phyloP scores from a whole-genome alignment of 2,888 invertebrate genomes.

The Tetanocera ferruginea region DNA sequence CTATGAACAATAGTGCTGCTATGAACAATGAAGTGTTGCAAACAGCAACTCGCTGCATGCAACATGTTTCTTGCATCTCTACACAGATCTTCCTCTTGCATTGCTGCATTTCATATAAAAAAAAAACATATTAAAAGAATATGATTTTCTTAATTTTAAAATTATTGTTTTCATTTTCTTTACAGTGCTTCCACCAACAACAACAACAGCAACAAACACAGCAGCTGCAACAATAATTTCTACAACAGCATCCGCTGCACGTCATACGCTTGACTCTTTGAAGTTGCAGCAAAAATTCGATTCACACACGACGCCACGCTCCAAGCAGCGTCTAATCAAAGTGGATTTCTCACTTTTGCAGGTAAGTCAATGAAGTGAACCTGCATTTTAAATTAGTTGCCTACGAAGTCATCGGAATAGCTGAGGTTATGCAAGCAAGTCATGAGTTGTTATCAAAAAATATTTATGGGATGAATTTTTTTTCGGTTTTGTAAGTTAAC shows the following conservation, averaged over 20 bases:
- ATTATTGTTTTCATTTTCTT: slow-evolving; percentile 43
- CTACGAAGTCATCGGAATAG: no score
- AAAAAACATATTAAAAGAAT: background rate
- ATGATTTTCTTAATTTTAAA: background rate
- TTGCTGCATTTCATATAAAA: no score
- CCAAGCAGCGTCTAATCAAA: slow-evolving; percentile 80
- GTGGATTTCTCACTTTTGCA: slow-evolving; percentile 84
- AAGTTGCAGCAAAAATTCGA: slow-evolving; percentile 61
- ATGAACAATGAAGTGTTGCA: no score
- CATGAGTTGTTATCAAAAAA: no score
- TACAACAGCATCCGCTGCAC: slow-evolving; percentile 45
- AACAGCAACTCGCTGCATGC: no score
- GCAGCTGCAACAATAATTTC: slow-evolving; percentile 53
- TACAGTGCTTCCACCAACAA: slow-evolving; percentile 69
- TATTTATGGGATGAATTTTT: no score
- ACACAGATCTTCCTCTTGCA: no score
- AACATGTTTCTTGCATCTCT: no score
- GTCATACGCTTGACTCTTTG: slow-evolving; percentile 53
- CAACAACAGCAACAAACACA: slow-evolving; percentile 49
- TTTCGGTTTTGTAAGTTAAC: no score
- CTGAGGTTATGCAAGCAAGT: no score
- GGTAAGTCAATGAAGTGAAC: slow-evolving; percentile 69
- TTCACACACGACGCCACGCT: slow-evolving; percentile 69
- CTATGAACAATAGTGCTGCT: no score
- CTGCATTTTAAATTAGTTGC: background rate